Conservation (phyloP, 1,140 invertebrate genomes). For the Brachystomella parvula region DNA sequence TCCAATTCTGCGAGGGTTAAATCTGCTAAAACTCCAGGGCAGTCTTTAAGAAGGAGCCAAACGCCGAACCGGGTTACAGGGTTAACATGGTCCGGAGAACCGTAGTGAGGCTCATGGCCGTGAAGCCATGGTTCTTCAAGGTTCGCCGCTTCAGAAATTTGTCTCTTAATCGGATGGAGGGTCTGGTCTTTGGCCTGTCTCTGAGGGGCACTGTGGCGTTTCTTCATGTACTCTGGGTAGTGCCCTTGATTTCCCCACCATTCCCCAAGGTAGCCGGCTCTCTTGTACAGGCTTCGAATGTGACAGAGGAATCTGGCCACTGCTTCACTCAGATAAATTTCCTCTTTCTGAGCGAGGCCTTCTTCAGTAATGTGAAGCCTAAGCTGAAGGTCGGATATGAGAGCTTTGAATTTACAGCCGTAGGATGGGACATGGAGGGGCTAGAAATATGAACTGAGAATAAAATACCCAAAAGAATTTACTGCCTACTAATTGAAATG, state of each 20-base stretch:
- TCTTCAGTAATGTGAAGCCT: background rate
- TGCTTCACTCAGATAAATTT: background rate
- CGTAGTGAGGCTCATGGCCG: background rate
- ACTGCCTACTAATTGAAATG: slow-evolving; percentile 22
- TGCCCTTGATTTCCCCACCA: slow-evolving; percentile 25
- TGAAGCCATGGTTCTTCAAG: background rate
- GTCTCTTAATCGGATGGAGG: background rate
- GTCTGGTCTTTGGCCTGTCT: background rate
- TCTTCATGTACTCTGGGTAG: slow-evolving; percentile 24
- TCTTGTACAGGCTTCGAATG: slow-evolving; percentile 21
- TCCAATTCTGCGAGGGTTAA: slow-evolving; percentile 27
- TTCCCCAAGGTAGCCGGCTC: slow-evolving; percentile 26
- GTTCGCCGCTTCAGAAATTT: background rate
- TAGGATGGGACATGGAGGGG: background rate
- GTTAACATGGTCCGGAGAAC: slow-evolving; percentile 20
- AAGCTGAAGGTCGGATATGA: slow-evolving; percentile 1
- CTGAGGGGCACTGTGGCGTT: background rate
- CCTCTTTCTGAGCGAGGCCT: background rate
- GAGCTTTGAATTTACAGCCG: background rate
- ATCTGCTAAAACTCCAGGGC: slow-evolving; percentile 3
- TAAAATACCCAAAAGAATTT: slow-evolving; percentile 26
- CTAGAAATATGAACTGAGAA: slow-evolving; percentile 11
- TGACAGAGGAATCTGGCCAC: background rate
- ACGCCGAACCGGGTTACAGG: slow-evolving; percentile 28
- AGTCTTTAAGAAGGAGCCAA: slow-evolving; percentile 28